Conservation (phyloP, 2,888 invertebrate species). For the Lepidonotus clava region DNA sequence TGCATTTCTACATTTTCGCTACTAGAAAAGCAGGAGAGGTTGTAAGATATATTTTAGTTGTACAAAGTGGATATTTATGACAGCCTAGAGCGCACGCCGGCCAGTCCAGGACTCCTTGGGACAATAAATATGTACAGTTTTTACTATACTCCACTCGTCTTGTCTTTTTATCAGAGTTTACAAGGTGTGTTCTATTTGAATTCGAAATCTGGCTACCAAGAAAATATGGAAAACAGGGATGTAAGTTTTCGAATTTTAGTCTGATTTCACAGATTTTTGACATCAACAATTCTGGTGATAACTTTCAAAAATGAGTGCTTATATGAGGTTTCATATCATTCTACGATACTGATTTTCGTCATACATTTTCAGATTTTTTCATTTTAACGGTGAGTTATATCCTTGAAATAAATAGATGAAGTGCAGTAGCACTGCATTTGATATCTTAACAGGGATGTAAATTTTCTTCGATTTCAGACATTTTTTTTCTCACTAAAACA, state of each 20-base stretch:
- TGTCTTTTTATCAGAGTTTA: neutral
- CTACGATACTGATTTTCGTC: too few relatives aligned
- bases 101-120: neutral
- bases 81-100: neutral
- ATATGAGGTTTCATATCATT: too few relatives aligned
- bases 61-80: neutral
- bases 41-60: conserved; percentile 14
- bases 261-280: too few relatives aligned
- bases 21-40: neutral
- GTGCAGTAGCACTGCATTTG: too few relatives aligned
- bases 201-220: neutral
- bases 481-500: too few relatives aligned
- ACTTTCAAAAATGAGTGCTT: too few relatives aligned
- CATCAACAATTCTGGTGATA: too few relatives aligned
- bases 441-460: too few relatives aligned
- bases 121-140: neutral
- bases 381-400: too few relatives aligned
- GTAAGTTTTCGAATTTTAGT: neutral
- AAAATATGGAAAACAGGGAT: neutral
- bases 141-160: neutral
- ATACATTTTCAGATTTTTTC: too few relatives aligned
- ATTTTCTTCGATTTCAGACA: too few relatives aligned
- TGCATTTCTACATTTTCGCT: neutral
- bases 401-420: too few relatives aligned
- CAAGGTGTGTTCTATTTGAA: neutral